A percentile compares a stretch with the other conserved stretches of the same genome.
Conservation (phyloP, 1,140 invertebrate genomes). For the Atta texana region DNA sequence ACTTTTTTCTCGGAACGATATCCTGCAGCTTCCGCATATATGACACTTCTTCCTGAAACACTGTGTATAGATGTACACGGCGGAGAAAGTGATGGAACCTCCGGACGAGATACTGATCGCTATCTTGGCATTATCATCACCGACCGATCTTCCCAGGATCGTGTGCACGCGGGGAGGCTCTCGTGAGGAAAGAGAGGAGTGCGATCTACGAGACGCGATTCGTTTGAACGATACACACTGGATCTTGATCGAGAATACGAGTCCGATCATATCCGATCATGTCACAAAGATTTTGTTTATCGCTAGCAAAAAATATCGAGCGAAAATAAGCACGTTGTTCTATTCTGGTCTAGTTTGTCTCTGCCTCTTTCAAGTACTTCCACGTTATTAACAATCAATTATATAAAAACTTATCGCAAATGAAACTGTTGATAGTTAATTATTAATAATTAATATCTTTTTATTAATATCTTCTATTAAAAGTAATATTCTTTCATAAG, state of each 20-base stretch:
- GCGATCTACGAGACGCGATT: conserved; percentile 69
- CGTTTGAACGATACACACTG: conserved; percentile 38
- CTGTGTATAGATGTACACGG: conserved; percentile 67
- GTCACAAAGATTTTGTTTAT: conserved; percentile 10
- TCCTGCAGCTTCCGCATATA: conserved; percentile 51
- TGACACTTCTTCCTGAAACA: conserved; percentile 60
- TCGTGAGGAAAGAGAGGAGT: conserved; percentile 80
- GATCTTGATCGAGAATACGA: conserved; percentile 70
- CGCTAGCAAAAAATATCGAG: conserved; percentile 11
- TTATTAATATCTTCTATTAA: too few relatives aligned
- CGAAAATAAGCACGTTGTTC: conserved; percentile 32
- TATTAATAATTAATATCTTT: neutral
- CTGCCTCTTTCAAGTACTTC: neutral
- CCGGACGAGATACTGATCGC: conserved; percentile 80
- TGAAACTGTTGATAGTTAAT: too few relatives aligned
- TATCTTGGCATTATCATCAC: conserved; percentile 80
- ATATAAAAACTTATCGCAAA: neutral
- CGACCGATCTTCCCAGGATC: conserved; percentile 80
- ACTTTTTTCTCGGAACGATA: conserved; percentile 34
- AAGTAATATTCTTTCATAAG: neutral
- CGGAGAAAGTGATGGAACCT: conserved; percentile 84
- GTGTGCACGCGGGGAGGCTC: conserved; percentile 72
- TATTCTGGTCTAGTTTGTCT: neutral
- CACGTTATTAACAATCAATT: neutral
- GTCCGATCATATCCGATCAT: conserved; percentile 13